A percentile compares a stretch with the other conserved stretches of the same genome.
Conservation (phyloP, 2,888 invertebrate genomes). For the Ephialtes manifestator region DNA sequence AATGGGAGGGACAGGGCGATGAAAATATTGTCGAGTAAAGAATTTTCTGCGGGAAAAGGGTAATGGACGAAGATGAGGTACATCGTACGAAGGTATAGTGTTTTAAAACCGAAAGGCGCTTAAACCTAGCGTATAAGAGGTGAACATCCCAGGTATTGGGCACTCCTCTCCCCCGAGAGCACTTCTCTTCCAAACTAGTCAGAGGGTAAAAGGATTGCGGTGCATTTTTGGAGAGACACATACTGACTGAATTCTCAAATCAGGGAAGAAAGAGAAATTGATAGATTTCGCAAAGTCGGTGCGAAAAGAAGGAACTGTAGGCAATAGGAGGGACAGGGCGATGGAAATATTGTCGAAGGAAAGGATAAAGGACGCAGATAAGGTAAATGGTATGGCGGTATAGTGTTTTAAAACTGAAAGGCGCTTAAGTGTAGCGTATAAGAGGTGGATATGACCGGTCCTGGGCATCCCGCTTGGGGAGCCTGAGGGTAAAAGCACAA, state of each 20-base stretch:
- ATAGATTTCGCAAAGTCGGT: no score
- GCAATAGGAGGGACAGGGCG: no score
- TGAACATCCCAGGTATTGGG: slow-evolving; percentile 74
- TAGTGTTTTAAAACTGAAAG: no score
- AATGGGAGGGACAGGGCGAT: background rate
- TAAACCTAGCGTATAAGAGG: slow-evolving; percentile 76
- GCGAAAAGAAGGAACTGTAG: no score
- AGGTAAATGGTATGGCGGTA: no score
- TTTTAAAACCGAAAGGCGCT: slow-evolving; percentile 80
- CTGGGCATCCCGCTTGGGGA: background rate
- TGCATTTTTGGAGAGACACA: slow-evolving; percentile 7
- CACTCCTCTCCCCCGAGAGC: background rate
- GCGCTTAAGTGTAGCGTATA: slow-evolving; percentile 53
- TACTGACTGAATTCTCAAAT: slow-evolving; percentile 25
- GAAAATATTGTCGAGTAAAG: slow-evolving; percentile 1
- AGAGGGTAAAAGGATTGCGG: slow-evolving; percentile 53
- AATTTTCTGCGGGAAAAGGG: slow-evolving; percentile 27
- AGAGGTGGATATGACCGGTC: no score
- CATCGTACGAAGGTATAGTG: slow-evolving; percentile 42
- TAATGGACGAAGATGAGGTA: slow-evolving; percentile 48
- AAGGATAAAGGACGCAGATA: no score
- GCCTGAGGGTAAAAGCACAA: no score
- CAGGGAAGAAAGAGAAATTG: no score
- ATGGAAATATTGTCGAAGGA: no score
- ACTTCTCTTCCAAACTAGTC: background rate